Evolutionary conservation across 2,113 vertebrate genomes (phyloP).

Genomic region (Synodontis membranacea): DNA sequence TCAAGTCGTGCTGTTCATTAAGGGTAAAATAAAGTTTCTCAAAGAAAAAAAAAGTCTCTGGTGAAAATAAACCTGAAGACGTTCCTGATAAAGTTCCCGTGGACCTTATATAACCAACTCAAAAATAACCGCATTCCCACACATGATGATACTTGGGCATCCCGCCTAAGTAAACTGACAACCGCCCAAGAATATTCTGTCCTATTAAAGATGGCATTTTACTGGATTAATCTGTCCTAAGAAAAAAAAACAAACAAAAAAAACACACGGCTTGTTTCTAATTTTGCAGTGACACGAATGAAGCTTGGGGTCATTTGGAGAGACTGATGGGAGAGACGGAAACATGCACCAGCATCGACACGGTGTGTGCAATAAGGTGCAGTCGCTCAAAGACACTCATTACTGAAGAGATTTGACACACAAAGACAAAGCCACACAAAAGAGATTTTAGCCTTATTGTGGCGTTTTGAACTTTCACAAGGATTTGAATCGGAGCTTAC

Average conservation of each 20-base stretch:
- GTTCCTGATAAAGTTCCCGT: conserved; percentile 1
- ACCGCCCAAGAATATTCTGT: background rate
- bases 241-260: background rate
- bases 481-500: background rate
- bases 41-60: background rate
- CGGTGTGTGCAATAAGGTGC: background rate
- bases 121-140: conserved; percentile 15
- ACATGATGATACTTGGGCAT: conserved; percentile 14
- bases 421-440: too few species aligned
- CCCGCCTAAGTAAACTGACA: conserved; percentile 1
- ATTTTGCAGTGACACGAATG: background rate
- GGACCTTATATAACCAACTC: background rate
- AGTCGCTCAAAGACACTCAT: background rate
- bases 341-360: background rate
- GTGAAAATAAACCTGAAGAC: background rate
- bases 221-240: background rate
- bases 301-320: background rate
- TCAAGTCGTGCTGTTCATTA: background rate
- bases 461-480: background rate
- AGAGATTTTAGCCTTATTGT: background rate
- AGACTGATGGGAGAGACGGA: background rate
- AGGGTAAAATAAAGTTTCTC: background rate
- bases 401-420: too few species aligned
- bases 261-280: background rate
- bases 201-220: background rate